Percentiles rank a stretch among this genome's conserved stretches.
Conservation (phyloP, 1,140 invertebrate genomes). For the Hermatobates lingyangjiaoensis region DNA sequence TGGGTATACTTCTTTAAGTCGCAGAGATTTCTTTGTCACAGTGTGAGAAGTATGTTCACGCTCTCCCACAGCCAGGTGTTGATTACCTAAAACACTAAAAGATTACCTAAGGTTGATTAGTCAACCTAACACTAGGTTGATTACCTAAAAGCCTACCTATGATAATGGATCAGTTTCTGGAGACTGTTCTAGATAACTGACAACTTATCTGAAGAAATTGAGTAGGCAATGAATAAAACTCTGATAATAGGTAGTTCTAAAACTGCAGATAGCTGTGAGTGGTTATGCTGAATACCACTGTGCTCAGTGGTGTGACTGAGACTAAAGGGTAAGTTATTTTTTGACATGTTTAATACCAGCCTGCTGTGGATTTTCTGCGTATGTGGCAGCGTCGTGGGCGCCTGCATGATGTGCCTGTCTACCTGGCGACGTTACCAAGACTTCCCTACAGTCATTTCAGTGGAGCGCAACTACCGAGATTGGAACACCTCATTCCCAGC, state of each 20-base stretch:
- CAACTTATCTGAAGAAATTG: not conserved
- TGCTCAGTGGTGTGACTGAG: not conserved
- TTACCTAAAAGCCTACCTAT: too few relatives aligned
- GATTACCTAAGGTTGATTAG: too few relatives aligned
- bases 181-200: not conserved
- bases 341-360: constrained; percentile 11
- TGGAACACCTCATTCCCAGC: constrained; percentile 51
- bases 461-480: constrained; percentile 45
- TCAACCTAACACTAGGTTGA: too few relatives aligned
- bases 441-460: constrained; percentile 47
- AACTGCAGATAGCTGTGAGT: not conserved
- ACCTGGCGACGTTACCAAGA: constrained; percentile 43
- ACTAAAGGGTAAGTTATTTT: not conserved
- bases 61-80: too few relatives aligned
- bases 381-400: constrained; percentile 24
- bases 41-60: too few relatives aligned
- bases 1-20: too few relatives aligned
- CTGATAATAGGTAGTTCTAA: not conserved
- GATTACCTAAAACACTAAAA: too few relatives aligned
- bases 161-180: not conserved
- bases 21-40: too few relatives aligned
- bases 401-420: constrained; percentile 29
- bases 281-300: not conserved
- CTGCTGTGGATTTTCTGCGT: constrained; percentile 29
- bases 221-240: not conserved